These are phyloP conservation scores for Aphyosemion australe DNA, from an alignment of 2,113 vertebrate species.

Conservation along the genomic window DNA sequence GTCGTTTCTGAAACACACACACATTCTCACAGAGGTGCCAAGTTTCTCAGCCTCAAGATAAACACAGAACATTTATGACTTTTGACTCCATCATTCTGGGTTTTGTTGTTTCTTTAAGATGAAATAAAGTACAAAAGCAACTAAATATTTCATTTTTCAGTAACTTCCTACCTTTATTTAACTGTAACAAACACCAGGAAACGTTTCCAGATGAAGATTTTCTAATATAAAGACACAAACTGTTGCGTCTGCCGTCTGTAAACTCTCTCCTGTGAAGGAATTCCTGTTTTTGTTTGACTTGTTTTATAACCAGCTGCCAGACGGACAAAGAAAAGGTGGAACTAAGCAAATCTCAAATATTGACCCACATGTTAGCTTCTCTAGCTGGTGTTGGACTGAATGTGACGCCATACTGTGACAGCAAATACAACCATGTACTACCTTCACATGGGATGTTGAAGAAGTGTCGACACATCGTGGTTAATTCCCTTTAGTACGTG, in stretches of 20 bases:
- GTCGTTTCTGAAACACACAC: slow-evolving; percentile 49
- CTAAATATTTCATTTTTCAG: no score
- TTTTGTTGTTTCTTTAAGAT: neutral
- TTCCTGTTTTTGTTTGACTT: neutral
- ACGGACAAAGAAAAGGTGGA: slow-evolving; percentile 10
- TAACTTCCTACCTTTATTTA: no score
- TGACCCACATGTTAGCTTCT: slow-evolving; percentile 24
- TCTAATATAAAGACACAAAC: neutral
- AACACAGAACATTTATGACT: slow-evolving; percentile 61
- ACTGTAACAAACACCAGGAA: neutral
- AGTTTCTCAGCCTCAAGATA: slow-evolving; percentile 62
- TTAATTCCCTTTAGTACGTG: neutral
- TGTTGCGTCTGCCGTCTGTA: neutral
- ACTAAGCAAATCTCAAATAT: slow-evolving; percentile 39
- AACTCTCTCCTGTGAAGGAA: neutral
- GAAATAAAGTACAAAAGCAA: no score
- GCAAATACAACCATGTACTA: slow-evolving; percentile 1
- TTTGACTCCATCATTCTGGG: slow-evolving; percentile 36
- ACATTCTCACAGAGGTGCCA: slow-evolving; percentile 63
- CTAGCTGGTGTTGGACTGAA: slow-evolving; percentile 26
- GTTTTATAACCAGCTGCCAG: slow-evolving; percentile 1
- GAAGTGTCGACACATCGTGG: neutral
- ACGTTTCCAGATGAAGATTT: neutral
- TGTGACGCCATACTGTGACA: slow-evolving; percentile 35
- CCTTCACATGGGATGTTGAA: neutral